Base-by-base conservation (phyloP, 2,113 vertebrate genomes). In the Diphyllodes magnificus region DNA sequence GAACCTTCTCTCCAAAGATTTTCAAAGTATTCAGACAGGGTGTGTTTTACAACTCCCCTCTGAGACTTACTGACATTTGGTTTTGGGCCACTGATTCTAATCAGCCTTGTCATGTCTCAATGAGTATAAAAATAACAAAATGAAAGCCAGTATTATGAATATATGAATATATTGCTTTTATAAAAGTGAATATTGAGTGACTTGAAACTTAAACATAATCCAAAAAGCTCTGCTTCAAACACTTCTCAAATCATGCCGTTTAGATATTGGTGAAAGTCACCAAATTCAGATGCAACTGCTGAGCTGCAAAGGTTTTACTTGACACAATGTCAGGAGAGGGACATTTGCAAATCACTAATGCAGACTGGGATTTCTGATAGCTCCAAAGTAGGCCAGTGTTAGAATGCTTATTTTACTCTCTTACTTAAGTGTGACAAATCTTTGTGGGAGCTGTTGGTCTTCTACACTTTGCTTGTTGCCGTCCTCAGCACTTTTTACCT, bases 191-290 rank as follows among this genome's bases (percentile, higher is more conserved):
- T 86, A 80, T 54, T 80, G 76, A 94, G 72, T 50, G 53, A 51
- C 56, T 73, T 66, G 82, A 86, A 95, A 86, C 27, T 75, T 91
- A 78, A 86, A 77, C 21, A 60, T 61, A 93, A 88, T 61, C 59
- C 66, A 77, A 82, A 69, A 83, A 82, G 17, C 71, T 90, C 64
- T 83, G 50, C 71, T 96, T 94, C 85, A 83, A 92, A 88, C 68
- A 82, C 31, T 78, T 76, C 33, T 91, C n/a, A 77, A 80, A 61
- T 61, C 63, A 40, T 24, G 25, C 66, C 84, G 87, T 75, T 93
- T 76, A 92, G 57, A 61, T 76, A 65, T 4, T 61, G 45, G 90
- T 86, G 71, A 82, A 95, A 95, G 45, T 89, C 82, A 90, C 78
- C 31, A 42, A 44, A 87, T 82, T 91, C 59, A 65, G 57, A 88